Conservation (phyloP, 2,113 vertebrate genomes). For the Origma solitaria region DNA sequence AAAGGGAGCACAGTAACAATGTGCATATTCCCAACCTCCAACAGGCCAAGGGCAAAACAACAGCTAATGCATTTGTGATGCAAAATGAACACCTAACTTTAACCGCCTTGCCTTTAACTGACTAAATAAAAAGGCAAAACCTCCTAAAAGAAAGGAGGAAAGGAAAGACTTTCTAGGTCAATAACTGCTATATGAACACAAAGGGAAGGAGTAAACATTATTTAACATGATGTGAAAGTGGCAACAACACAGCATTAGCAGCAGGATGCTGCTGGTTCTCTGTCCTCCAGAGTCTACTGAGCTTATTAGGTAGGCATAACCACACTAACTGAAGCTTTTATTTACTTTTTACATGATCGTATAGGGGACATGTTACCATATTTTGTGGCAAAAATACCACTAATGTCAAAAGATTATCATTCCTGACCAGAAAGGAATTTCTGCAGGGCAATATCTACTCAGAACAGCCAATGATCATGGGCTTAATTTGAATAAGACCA, state of each 20-base stretch:
- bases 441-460: neutral
- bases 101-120: neutral
- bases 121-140: neutral
- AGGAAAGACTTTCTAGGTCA: neutral
- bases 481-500: neutral
- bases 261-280: neutral
- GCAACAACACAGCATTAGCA: neutral
- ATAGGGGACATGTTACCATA: neutral
- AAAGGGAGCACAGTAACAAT: neutral
- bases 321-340: neutral
- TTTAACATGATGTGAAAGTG: neutral
- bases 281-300: neutral
- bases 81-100: neutral
- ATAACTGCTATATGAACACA: neutral
- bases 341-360: rapidly evolving
- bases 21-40: neutral
- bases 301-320: neutral
- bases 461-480: neutral
- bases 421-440: neutral
- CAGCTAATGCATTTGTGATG: neutral
- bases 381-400: neutral
- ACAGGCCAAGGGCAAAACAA: neutral
- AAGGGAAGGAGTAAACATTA: neutral
- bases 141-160: neutral
- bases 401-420: neutral